These are phyloP conservation scores for Eupeodes latifasciatus DNA, from an alignment of 2,888 invertebrate species.

Conservation along the genomic window DNA sequence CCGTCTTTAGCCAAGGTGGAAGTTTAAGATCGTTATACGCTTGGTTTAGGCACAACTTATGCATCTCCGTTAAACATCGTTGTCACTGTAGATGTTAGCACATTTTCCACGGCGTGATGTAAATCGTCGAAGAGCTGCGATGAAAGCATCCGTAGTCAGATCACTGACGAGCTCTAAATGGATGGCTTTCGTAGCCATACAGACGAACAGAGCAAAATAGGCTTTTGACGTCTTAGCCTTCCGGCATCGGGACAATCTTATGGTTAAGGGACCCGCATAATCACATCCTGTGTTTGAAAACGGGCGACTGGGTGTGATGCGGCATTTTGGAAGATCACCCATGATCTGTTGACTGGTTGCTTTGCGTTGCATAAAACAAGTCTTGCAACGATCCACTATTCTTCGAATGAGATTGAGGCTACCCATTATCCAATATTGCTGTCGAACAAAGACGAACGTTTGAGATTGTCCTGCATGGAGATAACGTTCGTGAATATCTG, in stretches of 20 bases:
- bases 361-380: slow-evolving; percentile 62
- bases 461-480: slow-evolving; percentile 54
- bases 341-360: slow-evolving; percentile 45
- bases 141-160: slow-evolving; percentile 60
- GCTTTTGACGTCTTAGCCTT: slow-evolving; percentile 40
- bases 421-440: slow-evolving; percentile 65
- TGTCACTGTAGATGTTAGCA: slow-evolving; percentile 61
- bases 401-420: slow-evolving; percentile 53
- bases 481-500: slow-evolving; percentile 30
- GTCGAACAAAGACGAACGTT: slow-evolving; percentile 37
- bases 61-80: slow-evolving; percentile 60
- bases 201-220: slow-evolving; percentile 60
- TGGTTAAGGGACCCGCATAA: slow-evolving; percentile 54
- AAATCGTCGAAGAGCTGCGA: slow-evolving; percentile 62
- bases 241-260: slow-evolving; percentile 40
- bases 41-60: slow-evolving; percentile 44
- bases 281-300: slow-evolving; percentile 52
- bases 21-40: slow-evolving; percentile 40
- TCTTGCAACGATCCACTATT: slow-evolving; percentile 38
- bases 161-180: slow-evolving; percentile 41
- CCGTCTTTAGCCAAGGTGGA: slow-evolving; percentile 53
- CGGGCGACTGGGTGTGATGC: no score
- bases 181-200: slow-evolving; percentile 63
- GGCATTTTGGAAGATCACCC: slow-evolving; percentile 47
- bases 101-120: slow-evolving; percentile 55